phyloP scores from a whole-genome alignment of 2,888 invertebrate species.

The Adelphocoris suturalis region DNA sequence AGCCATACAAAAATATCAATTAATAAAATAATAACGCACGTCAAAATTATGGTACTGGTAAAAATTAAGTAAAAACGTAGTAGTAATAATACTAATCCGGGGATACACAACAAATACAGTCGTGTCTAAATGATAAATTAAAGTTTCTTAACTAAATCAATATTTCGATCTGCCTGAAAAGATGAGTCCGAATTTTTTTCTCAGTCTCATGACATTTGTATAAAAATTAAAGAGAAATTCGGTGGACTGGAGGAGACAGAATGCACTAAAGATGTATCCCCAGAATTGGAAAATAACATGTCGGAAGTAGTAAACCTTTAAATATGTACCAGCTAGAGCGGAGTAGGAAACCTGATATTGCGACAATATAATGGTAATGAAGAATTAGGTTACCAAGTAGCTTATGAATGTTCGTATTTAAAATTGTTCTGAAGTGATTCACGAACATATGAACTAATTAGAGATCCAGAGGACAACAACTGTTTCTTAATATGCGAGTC shows the following conservation, averaged over 20 bases:
- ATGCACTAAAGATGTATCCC: not conserved
- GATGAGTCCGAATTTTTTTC: not conserved
- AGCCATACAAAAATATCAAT: slow-evolving; percentile 47
- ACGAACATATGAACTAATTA: too few species aligned
- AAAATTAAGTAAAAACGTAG: not conserved
- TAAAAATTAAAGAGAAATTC: too few species aligned
- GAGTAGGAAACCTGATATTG: not conserved
- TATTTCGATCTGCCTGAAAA: not conserved
- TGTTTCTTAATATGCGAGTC: too few species aligned
- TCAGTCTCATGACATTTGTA: not conserved
- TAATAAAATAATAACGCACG: slow-evolving; percentile 18
- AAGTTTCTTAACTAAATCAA: not conserved
- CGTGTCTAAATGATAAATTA: not conserved
- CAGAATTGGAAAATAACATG: not conserved
- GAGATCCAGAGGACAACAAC: too few species aligned
- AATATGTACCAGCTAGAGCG: not conserved
- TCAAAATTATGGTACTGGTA: not conserved
- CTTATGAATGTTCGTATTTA: too few species aligned
- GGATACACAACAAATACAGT: slow-evolving; percentile 48
- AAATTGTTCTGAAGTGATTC: too few species aligned
- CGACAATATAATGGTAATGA: not conserved
- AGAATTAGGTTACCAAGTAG: too few species aligned
- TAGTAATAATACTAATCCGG: slow-evolving; percentile 13
- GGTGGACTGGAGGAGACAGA: not conserved
- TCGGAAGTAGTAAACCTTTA: too few species aligned